Percentiles rank a stretch among this genome's conserved stretches.
Evolutionary conservation across 1,140 invertebrate genomes (phyloP).

Genomic region (Harlomillsia oculata): DNA sequence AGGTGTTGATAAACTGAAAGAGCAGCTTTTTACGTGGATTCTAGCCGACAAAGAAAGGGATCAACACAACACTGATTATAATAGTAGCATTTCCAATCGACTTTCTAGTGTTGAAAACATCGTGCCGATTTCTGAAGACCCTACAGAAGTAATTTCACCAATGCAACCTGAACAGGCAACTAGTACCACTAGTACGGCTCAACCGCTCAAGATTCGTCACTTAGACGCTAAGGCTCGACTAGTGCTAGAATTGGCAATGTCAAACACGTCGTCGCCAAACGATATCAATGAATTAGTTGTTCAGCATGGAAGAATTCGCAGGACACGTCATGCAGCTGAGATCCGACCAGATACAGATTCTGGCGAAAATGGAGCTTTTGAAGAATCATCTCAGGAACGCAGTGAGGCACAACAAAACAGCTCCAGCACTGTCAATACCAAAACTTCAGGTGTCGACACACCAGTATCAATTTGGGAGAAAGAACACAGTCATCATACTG

Average conservation of each 20-base stretch:
- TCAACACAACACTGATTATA: constrained; percentile 1
- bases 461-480: constrained; percentile 34
- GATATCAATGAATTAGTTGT: neutral
- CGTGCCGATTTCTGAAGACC: neutral
- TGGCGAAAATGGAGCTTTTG: constrained; percentile 45
- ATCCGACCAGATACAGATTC: constrained; percentile 9
- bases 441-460: constrained; percentile 39
- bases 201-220: neutral
- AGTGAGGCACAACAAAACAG: constrained; percentile 47
- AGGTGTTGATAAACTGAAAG: constrained; percentile 17
- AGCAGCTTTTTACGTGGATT: constrained; percentile 15
- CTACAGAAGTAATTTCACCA: neutral
- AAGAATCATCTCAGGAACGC: constrained; percentile 44
- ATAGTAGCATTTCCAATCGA: too few relatives aligned
- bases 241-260: neutral
- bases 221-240: neutral
- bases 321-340: neutral
- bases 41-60: neutral
- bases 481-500: constrained; percentile 35
- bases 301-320: constrained; percentile 15
- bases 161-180: neutral
- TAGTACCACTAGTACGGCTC: neutral
- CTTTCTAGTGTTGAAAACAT: neutral
- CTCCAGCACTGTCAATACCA: constrained; percentile 46
- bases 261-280: neutral